Conservation (phyloP, 2,888 invertebrate species). For the Oscheius sp. region DNA sequence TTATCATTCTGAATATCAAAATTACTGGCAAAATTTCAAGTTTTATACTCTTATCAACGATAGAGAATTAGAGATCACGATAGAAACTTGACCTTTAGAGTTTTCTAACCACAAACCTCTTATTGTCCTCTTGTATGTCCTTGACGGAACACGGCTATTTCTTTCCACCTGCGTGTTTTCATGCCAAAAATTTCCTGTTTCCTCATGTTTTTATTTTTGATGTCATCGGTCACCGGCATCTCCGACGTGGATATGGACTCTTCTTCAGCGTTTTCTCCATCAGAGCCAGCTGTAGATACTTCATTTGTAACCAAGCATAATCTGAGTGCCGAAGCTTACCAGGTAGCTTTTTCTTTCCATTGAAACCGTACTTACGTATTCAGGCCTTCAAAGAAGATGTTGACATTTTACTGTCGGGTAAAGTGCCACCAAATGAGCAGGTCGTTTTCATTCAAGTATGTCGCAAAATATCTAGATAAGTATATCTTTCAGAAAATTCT, state of each 20-base stretch:
- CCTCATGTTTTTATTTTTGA: constrained; percentile 4
- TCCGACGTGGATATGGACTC: constrained; percentile 59
- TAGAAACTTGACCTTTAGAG: no score
- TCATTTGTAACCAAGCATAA: constrained; percentile 69
- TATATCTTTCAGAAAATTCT: constrained; percentile 47
- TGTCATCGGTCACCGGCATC: constrained; percentile 30
- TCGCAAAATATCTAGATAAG: not conserved
- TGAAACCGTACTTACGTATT: constrained; percentile 24
- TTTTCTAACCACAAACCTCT: no score
- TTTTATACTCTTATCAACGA: no score
- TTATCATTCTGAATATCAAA: no score
- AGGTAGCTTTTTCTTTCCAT: constrained; percentile 46
- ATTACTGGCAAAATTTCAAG: no score
- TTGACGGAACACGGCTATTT: no score
- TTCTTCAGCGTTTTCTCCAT: constrained; percentile 62
- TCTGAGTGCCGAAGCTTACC: constrained; percentile 68
- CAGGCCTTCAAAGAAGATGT: constrained; percentile 71
- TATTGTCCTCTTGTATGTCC: no score
- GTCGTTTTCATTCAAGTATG: constrained; percentile 53
- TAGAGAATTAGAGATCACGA: no score
- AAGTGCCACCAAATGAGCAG: constrained; percentile 59
- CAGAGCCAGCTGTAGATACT: constrained; percentile 61
- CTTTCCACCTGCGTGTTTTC: constrained; percentile 4
- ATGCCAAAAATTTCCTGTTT: constrained; percentile 4
- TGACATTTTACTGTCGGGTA: constrained; percentile 64